phyloP scores from a whole-genome alignment of 2,113 vertebrate genomes.

The Ramphastos sulfuratus region DNA sequence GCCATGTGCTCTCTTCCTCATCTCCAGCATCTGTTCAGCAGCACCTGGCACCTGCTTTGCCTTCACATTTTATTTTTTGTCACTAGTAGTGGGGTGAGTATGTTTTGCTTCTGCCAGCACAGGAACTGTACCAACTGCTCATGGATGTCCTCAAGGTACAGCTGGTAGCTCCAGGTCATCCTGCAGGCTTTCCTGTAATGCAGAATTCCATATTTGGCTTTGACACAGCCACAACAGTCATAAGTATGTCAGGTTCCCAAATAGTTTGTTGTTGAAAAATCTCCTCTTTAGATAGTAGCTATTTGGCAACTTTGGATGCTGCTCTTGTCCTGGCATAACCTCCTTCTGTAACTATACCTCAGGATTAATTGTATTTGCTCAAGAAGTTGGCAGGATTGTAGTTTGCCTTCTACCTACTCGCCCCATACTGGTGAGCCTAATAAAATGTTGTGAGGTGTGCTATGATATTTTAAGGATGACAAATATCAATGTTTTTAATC shows the following conservation, averaged over 20 bases:
- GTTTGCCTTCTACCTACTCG: constrained; percentile 15
- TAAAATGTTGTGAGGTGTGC: constrained; percentile 35
- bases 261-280: constrained; percentile 16
- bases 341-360: constrained; percentile 11
- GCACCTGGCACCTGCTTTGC: neutral
- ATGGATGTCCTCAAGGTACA: constrained; percentile 25
- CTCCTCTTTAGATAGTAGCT: constrained; percentile 20
- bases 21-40: constrained; percentile 7
- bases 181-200: neutral
- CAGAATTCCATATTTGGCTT: neutral
- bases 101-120: neutral
- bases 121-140: neutral
- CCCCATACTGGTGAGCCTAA: neutral
- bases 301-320: constrained; percentile 24
- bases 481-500: constrained; percentile 25
- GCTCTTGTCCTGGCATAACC: constrained; percentile 25
- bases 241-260: constrained; percentile 26
- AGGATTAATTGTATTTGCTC: constrained; percentile 40
- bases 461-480: neutral
- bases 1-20: accelerated
- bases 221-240: neutral
- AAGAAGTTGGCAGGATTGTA: constrained; percentile 19
- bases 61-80: neutral
- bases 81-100: accelerated
- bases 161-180: neutral